phyloP scores from a whole-genome alignment of 2,888 invertebrate genomes.

The Spilarctia lutea region DNA sequence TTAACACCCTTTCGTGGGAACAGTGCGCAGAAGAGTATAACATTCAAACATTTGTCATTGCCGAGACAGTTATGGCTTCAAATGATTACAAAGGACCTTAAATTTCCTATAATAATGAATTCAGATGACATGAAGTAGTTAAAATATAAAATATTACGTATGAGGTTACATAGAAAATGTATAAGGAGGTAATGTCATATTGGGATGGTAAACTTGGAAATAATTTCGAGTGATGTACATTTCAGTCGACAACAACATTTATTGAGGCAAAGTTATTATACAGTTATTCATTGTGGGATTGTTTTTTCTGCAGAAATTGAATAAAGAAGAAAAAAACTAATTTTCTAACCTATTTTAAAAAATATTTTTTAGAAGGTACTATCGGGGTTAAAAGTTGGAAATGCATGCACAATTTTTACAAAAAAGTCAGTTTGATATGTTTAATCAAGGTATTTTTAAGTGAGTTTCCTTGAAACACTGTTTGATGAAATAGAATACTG shows the following conservation, averaged over 20 bases:
- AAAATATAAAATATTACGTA: slow-evolving; percentile 40
- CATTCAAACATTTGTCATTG: slow-evolving; percentile 64
- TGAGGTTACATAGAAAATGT: slow-evolving; percentile 18
- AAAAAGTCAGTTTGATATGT: not conserved
- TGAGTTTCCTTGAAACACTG: not conserved
- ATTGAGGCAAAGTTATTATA: not conserved
- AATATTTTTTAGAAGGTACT: not conserved
- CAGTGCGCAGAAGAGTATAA: slow-evolving; percentile 42
- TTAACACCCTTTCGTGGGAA: slow-evolving; percentile 65
- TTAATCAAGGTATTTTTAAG: not conserved
- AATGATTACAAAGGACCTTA: slow-evolving; percentile 58
- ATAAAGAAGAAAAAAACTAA: too few species aligned
- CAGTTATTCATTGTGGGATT: not conserved
- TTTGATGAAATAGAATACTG: not conserved
- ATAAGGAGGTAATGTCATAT: not conserved
- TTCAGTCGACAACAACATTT: not conserved
- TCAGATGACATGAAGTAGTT: slow-evolving; percentile 43
- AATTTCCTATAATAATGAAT: slow-evolving; percentile 47
- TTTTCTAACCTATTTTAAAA: not conserved
- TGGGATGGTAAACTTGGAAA: not conserved
- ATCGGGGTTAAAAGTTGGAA: not conserved
- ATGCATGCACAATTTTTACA: not conserved
- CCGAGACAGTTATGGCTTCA: slow-evolving; percentile 64
- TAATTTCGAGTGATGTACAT: not conserved
- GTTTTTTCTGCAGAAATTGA: not conserved